These are phyloP conservation scores for Phenganax subtilis DNA, from an alignment of 92 coral and sea anemone genomes.

Conservation along the genomic window DNA sequence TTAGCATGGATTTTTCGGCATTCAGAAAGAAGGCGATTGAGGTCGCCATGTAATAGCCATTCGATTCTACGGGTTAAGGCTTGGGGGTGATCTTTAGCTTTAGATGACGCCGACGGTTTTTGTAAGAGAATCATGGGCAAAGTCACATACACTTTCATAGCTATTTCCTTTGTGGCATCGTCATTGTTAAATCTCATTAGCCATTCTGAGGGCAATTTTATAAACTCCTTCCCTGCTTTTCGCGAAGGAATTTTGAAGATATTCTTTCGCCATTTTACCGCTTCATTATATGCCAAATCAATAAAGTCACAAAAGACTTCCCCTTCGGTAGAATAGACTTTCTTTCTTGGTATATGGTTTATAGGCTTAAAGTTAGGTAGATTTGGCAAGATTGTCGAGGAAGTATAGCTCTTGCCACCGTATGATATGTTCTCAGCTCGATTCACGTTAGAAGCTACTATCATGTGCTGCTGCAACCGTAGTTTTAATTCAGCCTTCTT, in stretches of 20 bases:
- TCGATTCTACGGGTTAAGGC: background rate
- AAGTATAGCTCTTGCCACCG: too few species aligned
- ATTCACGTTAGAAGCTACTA: too few species aligned
- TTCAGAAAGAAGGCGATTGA: background rate
- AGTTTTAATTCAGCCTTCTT: too few species aligned
- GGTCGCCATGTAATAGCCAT: background rate
- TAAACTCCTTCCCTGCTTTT: background rate
- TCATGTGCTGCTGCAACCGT: too few species aligned
- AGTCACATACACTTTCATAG: background rate
- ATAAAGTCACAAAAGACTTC: background rate
- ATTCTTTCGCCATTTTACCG: background rate
- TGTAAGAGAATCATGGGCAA: background rate
- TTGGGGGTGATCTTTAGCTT: constrained; percentile 1
- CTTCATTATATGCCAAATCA: background rate
- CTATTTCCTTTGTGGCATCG: background rate
- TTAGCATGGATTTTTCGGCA: constrained; percentile 1
- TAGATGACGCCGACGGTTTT: background rate
- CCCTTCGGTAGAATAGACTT: too few species aligned
- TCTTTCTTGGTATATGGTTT: too few species aligned
- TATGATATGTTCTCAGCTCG: too few species aligned
- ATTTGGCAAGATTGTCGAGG: too few species aligned
- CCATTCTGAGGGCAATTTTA: background rate
- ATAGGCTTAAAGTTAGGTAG: too few species aligned
- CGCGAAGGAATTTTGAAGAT: background rate
- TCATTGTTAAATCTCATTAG: constrained; percentile 9